Conservation (phyloP, 1,140 invertebrate genomes). For the Sesamia nonagrioides region DNA sequence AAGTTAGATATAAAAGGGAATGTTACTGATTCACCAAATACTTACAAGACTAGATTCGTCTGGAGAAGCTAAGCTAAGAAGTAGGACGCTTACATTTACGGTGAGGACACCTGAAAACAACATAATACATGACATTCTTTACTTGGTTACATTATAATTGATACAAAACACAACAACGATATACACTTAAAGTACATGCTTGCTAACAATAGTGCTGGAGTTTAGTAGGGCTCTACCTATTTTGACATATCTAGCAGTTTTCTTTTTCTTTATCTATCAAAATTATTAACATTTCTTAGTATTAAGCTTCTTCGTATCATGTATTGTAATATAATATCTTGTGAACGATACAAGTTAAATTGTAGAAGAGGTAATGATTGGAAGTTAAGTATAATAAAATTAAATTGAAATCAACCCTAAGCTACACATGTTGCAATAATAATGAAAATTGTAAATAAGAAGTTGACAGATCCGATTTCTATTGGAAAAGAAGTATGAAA, state of each 20-base stretch:
- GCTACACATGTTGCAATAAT: conserved; percentile 36
- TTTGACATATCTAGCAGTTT: conserved; percentile 14
- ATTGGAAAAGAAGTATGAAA: conserved; percentile 52
- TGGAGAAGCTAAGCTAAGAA: conserved; percentile 96
- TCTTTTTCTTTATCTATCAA: not conserved
- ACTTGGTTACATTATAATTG: not conserved
- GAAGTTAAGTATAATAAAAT: conserved; percentile 34
- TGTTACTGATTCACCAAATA: conserved; percentile 52
- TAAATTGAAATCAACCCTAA: conserved; percentile 37
- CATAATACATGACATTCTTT: conserved; percentile 13
- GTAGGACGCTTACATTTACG: conserved; percentile 96
- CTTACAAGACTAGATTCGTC: conserved; percentile 98
- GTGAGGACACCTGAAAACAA: conserved; percentile 93
- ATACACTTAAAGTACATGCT: conserved; percentile 58
- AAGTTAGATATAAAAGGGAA: not conserved
- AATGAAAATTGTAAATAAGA: conserved; percentile 52
- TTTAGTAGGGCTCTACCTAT: conserved; percentile 32
- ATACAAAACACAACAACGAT: conserved; percentile 54
- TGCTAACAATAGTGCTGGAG: conserved; percentile 38
- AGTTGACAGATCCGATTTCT: conserved; percentile 55
- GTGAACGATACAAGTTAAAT: conserved; percentile 5
- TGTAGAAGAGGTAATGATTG: conserved; percentile 29
- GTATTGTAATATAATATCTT: not conserved
- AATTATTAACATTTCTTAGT: not conserved
- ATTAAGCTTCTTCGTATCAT: not conserved